These are phyloP conservation scores for Paradisaea rubra DNA, from an alignment of 2,113 vertebrate genomes.

Conservation along the genomic window DNA sequence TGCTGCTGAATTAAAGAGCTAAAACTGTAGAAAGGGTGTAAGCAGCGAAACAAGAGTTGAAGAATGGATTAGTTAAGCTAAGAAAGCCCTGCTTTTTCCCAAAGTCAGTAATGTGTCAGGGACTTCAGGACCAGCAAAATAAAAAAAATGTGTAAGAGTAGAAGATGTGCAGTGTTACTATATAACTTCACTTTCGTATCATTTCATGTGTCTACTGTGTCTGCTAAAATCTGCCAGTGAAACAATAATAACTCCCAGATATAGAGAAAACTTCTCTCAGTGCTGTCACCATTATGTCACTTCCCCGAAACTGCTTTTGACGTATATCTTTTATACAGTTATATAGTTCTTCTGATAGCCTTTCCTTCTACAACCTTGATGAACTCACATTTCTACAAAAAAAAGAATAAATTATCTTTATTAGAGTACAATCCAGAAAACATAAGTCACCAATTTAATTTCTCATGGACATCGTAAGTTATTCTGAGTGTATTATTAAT, in stretches of 20 bases:
- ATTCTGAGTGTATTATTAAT: background rate
- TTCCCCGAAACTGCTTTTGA: background rate
- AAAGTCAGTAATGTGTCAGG: background rate
- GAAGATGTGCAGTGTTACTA: background rate
- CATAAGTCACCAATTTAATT: background rate
- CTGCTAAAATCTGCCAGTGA: background rate
- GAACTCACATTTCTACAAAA: background rate
- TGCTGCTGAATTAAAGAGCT: background rate
- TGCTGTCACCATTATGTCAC: background rate
- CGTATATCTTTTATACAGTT: background rate
- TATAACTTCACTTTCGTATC: background rate
- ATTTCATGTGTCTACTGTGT: background rate
- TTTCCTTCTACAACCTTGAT: background rate
- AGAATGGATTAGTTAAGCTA: background rate
- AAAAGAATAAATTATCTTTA: background rate
- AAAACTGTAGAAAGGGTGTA: background rate
- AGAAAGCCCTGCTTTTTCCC: background rate
- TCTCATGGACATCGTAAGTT: background rate
- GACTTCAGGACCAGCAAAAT: background rate
- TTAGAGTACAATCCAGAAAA: background rate
- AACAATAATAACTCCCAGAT: background rate
- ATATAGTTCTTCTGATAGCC: background rate
- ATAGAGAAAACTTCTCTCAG: background rate
- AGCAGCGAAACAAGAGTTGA: background rate
- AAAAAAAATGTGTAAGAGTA: background rate